Base-by-base conservation (phyloP, 2,888 invertebrate species). In the Cantharis lateralis region DNA sequence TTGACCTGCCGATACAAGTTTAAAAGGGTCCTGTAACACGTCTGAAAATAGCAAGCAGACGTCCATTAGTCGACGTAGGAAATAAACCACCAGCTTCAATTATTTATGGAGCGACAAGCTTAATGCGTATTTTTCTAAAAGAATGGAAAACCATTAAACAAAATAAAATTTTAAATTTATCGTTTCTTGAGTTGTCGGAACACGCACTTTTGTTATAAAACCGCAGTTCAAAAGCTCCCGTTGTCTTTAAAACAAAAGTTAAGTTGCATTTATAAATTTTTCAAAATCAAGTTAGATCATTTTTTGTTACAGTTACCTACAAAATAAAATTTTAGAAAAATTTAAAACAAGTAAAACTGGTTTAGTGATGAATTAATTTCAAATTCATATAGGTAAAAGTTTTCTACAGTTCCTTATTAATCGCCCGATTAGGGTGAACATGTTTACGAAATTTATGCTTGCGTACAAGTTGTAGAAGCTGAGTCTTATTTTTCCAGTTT, bases 181-280 rank as follows among this genome's bases (percentile, higher is more conserved):
- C 73, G 62, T 16, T 61, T 24, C 68, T 77, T 71, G 32, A 66
- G 62, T 74, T 73, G 70, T 71, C 71, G 71, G 26, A 28, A 74
- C 62, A 26, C 68, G n/a, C 71, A 74, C 71, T 72, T 72, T 62
- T 66, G 78, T 78, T 79, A 79, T 80, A 77, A 80, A 81, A 79
- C 62, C 75, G 80, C 75, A 77, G 77, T 80, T 80, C 75, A 48
- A 79, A 79, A 79, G 74, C 77, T 75, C 75, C 70, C 75, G 76
- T 76, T 63, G 78, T 77, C 76, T 74, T 82, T 81, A 82, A 80
- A 80, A 75, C 79, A 72, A 74, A 81, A 80, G 77, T 82, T 81
- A 80, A 82, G 76, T 82, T 82, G 81, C 82, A 82, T 82, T 82
- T 82, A 78, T 79, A 78, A 81, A 79, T 78, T 80, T 78, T 80